phyloP scores from a whole-genome alignment of 2,113 vertebrate genomes.

The Bostrychus sinensis region DNA sequence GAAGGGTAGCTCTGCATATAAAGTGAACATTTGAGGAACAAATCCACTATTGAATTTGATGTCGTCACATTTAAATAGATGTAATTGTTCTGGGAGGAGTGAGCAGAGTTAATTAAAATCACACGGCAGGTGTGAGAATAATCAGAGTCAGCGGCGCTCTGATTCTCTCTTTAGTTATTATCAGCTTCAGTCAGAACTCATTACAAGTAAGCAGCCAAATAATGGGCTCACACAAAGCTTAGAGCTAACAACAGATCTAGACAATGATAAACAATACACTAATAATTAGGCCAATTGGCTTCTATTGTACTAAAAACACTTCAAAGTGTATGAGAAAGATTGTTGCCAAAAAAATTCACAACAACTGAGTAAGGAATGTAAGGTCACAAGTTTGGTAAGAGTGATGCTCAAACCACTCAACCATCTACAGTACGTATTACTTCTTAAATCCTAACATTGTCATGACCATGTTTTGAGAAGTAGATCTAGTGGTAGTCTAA shows the following conservation, averaged over 20 bases:
- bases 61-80: not conserved
- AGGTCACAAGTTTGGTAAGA: not conserved
- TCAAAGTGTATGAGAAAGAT: too few species aligned
- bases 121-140: not conserved
- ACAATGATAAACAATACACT: not conserved
- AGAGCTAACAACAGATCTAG: not conserved
- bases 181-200: not conserved
- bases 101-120: not conserved
- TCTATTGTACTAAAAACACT: not conserved
- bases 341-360: too few species aligned
- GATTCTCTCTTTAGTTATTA: slow-evolving; percentile 1
- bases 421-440: too few species aligned
- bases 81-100: not conserved
- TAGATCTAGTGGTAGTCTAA: too few species aligned
- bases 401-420: not conserved
- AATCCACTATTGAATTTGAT: slow-evolving; percentile 7
- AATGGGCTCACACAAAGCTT: not conserved
- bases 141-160: not conserved
- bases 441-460: too few species aligned
- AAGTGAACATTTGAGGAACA: slow-evolving; percentile 6
- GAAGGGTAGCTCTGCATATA: not conserved
- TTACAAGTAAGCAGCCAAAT: not conserved
- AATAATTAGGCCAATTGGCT: not conserved
- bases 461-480: too few species aligned
- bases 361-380: too few species aligned